Evolutionary conservation across 2,113 vertebrate genomes (phyloP), one percentile per base, ranked within the genome.

Genomic region (Alligator sinensis): DNA sequence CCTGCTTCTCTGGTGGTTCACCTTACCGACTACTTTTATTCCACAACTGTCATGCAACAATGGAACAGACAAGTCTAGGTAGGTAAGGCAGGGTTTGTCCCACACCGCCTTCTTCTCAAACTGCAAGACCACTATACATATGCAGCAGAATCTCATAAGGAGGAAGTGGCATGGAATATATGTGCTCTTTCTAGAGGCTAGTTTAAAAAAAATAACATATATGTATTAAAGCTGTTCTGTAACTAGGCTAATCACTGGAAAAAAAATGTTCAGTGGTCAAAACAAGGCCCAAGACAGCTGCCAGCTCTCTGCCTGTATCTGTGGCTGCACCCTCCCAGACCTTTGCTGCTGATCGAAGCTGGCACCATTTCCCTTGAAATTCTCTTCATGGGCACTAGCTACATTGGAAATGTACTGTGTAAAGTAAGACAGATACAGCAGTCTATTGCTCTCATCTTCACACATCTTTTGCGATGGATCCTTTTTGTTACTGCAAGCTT

Each of bases 401-500:
- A 54, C 60, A 13, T n/a, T 87, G 54, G 80, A 74, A 85, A 58
- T 0, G 0, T 10, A 70, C 59, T 0, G 0, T 14, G 21, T 14
- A 0, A 0, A 64, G 34, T 30, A 1, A 0, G 16, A 77, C 90
- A 80, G 57, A 0, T 60, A 61, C 28, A 24, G 12, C 9, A 25
- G 12, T 4, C 16, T 0, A 0, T 66, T 66, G 57, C 66, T 63
- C 54, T 89, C 0, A 0, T 87, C 57, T 22, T 83, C 78, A 27
- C 0, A 0, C 24, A 61, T 64, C 60, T 84, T 87, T 85, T 77
- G 61, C 28, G 0, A 0, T 77, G 70, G 88, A 28, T 87, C 61
- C 34, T 91, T 54, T 62, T 54, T 59, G 11, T 89, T 68, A 0
- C 0, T 83, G 84, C 17, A 64, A 75, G 79, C 0, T 0, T 5